These are phyloP conservation scores for Drosophila nr. fundita DNA, from an alignment of 2,888 invertebrate genomes.

Conservation along the genomic window DNA sequence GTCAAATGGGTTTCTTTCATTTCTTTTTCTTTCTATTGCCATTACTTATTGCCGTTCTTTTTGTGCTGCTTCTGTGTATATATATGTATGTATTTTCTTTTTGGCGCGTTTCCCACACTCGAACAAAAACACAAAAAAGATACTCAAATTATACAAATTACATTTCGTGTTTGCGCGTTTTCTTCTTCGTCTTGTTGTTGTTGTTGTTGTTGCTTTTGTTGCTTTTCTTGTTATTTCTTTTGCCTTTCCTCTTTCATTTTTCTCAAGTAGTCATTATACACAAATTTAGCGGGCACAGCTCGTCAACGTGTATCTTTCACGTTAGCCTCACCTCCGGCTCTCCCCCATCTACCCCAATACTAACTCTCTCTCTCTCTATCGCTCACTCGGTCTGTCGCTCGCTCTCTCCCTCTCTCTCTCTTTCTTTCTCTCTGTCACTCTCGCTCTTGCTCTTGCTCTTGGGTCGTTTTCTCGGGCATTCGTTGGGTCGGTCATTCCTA, in stretches of 20 bases:
- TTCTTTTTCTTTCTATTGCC: background rate
- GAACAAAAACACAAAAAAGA: constrained; percentile 31
- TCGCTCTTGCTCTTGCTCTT: constrained; percentile 17
- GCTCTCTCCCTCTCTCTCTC: constrained; percentile 1
- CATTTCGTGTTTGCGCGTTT: constrained; percentile 73
- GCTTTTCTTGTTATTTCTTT: constrained; percentile 20
- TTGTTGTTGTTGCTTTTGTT: constrained; percentile 28
- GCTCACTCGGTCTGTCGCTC: constrained; percentile 4
- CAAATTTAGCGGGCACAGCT: constrained; percentile 63
- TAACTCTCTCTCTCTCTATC: background rate
- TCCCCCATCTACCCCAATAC: background rate
- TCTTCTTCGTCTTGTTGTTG: constrained; percentile 34
- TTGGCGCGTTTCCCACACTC: constrained; percentile 76
- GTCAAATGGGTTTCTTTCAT: constrained; percentile 16
- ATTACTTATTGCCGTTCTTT: constrained; percentile 10
- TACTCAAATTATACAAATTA: constrained; percentile 78
- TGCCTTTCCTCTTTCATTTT: constrained; percentile 52
- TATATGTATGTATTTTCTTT: constrained; percentile 42
- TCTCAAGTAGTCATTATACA: constrained; percentile 81
- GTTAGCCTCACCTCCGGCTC: constrained; percentile 32
- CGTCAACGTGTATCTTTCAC: constrained; percentile 71
- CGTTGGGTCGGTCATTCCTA: constrained; percentile 63
- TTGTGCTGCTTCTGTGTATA: constrained; percentile 6
- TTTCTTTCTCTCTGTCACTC: constrained; percentile 1
- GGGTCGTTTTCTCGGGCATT: constrained; percentile 48